phyloP scores from a whole-genome alignment of 1,140 invertebrate genomes.

The Temnothorax nylanderi region DNA sequence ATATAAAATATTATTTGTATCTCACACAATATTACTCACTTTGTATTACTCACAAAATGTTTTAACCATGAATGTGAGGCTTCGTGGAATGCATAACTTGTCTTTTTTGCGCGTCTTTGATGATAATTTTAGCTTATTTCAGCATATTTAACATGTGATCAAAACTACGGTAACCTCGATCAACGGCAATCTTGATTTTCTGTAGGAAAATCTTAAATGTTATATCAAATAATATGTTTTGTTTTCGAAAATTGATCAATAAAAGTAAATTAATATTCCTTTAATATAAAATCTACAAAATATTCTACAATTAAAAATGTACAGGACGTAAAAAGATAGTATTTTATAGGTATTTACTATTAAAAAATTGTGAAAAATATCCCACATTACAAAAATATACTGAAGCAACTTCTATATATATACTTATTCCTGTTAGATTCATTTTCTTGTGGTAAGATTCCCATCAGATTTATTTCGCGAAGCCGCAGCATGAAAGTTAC shows the following conservation, averaged over 20 bases:
- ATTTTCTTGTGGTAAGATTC: conserved; percentile 14
- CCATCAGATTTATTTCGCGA: conserved; percentile 34
- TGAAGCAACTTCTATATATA: background rate
- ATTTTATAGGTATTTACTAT: background rate
- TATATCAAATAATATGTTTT: background rate
- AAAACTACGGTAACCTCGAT: background rate
- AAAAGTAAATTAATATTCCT: background rate
- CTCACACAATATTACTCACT: background rate
- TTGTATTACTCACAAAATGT: background rate
- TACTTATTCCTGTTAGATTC: background rate
- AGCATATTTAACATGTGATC: background rate
- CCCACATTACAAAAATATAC: background rate
- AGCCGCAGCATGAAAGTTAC: conserved; percentile 1
- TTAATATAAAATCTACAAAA: background rate
- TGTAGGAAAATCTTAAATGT: background rate
- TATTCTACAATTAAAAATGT: background rate
- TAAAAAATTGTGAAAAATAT: background rate
- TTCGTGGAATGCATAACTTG: background rate
- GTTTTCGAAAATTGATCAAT: background rate
- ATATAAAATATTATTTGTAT: background rate
- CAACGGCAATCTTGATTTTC: background rate
- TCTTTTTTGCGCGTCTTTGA: background rate
- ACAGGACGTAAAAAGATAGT: background rate
- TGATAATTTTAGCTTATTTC: background rate
- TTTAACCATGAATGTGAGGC: background rate